Conservation (phyloP, 2,888 invertebrate genomes). For the Catocala sponsa region DNA sequence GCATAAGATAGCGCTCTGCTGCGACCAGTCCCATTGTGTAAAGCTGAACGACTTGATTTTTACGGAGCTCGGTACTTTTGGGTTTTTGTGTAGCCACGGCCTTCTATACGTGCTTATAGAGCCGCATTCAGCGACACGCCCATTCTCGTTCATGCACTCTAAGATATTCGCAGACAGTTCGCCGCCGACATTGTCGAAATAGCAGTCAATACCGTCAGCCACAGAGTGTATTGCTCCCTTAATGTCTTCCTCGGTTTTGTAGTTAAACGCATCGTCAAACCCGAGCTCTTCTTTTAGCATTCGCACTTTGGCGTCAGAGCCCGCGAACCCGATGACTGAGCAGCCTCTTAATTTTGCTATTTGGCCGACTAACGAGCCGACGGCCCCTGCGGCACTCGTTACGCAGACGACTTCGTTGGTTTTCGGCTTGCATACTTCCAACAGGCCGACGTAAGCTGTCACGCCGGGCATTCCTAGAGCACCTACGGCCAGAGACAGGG, state of each 20-base stretch:
- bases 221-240: slow-evolving; percentile 81
- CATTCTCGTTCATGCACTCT: slow-evolving; percentile 86
- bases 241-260: slow-evolving; percentile 87
- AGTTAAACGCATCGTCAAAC: slow-evolving; percentile 91
- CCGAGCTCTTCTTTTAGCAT: slow-evolving; percentile 88
- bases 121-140: slow-evolving; percentile 89
- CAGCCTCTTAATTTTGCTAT: slow-evolving; percentile 76
- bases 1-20: slow-evolving; percentile 50
- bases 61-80: slow-evolving; percentile 40
- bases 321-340: slow-evolving; percentile 84
- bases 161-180: slow-evolving; percentile 85
- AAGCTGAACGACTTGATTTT: slow-evolving; percentile 59
- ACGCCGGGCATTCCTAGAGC: slow-evolving; percentile 89
- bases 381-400: slow-evolving; percentile 91
- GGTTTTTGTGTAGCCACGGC: slow-evolving; percentile 17
- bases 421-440: slow-evolving; percentile 90
- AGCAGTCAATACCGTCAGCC: slow-evolving; percentile 90
- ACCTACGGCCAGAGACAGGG: slow-evolving; percentile 87
- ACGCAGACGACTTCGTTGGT: slow-evolving; percentile 90
- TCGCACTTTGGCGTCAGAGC: slow-evolving; percentile 89
- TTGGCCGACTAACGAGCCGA: slow-evolving; percentile 91
- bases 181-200: slow-evolving; percentile 92
- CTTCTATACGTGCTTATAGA: slow-evolving; percentile 87
- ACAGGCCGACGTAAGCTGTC: slow-evolving; percentile 57
- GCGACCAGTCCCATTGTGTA: slow-evolving; percentile 60